phyloP scores from a whole-genome alignment of 1,140 invertebrate genomes.

The Sogatella furcifera region DNA sequence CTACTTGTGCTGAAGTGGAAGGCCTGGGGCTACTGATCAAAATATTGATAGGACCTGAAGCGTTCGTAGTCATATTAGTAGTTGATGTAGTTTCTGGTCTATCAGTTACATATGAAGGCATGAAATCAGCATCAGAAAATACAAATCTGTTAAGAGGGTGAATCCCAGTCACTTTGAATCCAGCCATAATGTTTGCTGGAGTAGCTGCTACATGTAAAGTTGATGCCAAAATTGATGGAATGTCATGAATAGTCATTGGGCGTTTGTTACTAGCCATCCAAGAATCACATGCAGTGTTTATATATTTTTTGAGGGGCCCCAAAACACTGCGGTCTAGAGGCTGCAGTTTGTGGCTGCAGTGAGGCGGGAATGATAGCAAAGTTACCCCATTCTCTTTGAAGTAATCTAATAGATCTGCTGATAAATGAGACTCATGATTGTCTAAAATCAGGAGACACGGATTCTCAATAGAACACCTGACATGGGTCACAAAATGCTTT shows the following conservation, averaged over 20 bases:
- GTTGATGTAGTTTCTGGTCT: constrained; percentile 9
- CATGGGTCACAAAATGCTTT: constrained; percentile 10
- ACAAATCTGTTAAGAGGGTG: constrained; percentile 29
- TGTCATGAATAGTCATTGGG: neutral
- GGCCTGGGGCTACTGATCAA: neutral
- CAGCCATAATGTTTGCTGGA: constrained; percentile 24
- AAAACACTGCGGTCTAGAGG: constrained; percentile 28
- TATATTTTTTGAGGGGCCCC: neutral
- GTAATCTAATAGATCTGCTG: constrained; percentile 16
- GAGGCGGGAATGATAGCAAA: constrained; percentile 25
- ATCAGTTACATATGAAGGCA: constrained; percentile 28
- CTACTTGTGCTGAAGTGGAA: neutral
- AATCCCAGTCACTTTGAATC: constrained; percentile 27
- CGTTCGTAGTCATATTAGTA: constrained; percentile 4
- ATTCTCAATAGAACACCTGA: constrained; percentile 16
- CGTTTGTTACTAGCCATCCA: neutral
- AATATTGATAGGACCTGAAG: neutral
- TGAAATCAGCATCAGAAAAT: constrained; percentile 29
- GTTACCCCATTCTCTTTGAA: constrained; percentile 19
- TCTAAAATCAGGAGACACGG: constrained; percentile 26
- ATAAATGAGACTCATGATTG: constrained; percentile 17
- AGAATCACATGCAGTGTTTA: neutral
- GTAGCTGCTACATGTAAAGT: neutral
- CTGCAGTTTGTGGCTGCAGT: constrained; percentile 24
- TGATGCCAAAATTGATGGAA: neutral